Evolutionary conservation across 2,888 invertebrate species (phyloP).

Genomic region (Diarsia rubi): DNA sequence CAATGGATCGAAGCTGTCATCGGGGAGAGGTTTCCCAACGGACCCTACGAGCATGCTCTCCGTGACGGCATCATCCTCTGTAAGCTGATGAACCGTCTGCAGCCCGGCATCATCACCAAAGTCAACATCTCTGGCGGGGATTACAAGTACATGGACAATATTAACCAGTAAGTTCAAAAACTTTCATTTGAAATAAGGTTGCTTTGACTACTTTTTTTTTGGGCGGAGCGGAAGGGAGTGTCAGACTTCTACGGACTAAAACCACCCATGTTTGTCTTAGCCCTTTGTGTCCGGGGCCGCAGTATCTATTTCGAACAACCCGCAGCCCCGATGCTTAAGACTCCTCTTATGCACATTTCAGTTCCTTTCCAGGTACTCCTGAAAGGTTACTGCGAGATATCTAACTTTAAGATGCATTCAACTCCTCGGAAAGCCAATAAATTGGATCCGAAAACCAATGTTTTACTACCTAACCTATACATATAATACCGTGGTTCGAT

Average conservation of each 20-base stretch:
- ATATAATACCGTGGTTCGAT: background rate
- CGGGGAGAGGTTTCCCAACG: slow-evolving; percentile 94
- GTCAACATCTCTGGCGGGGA: slow-evolving; percentile 96
- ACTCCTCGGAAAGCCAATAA: background rate
- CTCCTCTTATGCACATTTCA: background rate
- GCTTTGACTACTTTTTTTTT: too few species aligned
- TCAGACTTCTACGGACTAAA: too few species aligned
- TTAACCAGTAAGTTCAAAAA: slow-evolving; percentile 95
- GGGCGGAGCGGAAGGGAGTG: too few species aligned
- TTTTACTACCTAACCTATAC: background rate
- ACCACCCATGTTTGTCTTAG: too few species aligned
- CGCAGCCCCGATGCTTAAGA: background rate
- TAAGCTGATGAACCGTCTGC: slow-evolving; percentile 96
- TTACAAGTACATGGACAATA: slow-evolving; percentile 99
- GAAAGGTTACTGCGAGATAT: too few species aligned
- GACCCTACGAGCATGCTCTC: slow-evolving; percentile 94
- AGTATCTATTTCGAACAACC: too few species aligned
- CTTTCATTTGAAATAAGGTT: too few species aligned
- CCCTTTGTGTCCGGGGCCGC: too few species aligned
- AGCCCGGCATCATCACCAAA: slow-evolving; percentile 96
- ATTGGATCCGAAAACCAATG: background rate
- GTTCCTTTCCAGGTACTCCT: background rate
- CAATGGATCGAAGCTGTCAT: slow-evolving; percentile 96
- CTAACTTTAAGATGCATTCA: too few species aligned
- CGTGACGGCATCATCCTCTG: slow-evolving; percentile 96